Conservation (phyloP, 2,888 invertebrate genomes). For the Luperina testacea region DNA sequence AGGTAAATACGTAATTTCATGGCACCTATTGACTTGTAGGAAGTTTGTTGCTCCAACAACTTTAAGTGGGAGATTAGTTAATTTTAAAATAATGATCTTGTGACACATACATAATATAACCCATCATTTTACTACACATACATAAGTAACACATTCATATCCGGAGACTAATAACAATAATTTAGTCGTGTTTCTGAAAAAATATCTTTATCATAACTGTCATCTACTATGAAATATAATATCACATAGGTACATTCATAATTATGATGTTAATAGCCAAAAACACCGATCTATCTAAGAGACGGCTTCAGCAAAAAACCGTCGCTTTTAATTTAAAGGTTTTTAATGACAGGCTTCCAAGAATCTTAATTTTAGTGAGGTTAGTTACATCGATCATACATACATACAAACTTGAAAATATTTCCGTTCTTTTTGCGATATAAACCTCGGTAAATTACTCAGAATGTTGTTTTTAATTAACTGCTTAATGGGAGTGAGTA, state of each 20-base stretch:
- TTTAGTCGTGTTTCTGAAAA: slow-evolving; percentile 25
- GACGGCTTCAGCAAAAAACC: slow-evolving; percentile 15
- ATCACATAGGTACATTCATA: neutral
- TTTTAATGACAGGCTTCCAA: slow-evolving; percentile 46
- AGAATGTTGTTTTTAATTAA: slow-evolving; percentile 37
- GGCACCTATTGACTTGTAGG: slow-evolving; percentile 75
- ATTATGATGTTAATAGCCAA: slow-evolving; percentile 3
- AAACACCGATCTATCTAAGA: slow-evolving; percentile 2
- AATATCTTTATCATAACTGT: slow-evolving; percentile 31
- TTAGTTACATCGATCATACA: slow-evolving; percentile 28
- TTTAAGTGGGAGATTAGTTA: slow-evolving; percentile 84
- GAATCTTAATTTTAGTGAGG: slow-evolving; percentile 27
- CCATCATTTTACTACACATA: slow-evolving; percentile 32
- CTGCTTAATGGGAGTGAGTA: slow-evolving; percentile 17
- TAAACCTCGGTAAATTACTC: slow-evolving; percentile 29
- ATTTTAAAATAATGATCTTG: slow-evolving; percentile 86
- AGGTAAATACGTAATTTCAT: slow-evolving; percentile 75
- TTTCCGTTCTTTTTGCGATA: slow-evolving; percentile 20
- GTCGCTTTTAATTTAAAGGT: slow-evolving; percentile 22
- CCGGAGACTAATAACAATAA: slow-evolving; percentile 39
- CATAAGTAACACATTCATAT: slow-evolving; percentile 19
- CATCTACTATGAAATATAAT: slow-evolving; percentile 24
- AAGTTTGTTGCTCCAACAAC: slow-evolving; percentile 83
- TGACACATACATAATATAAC: slow-evolving; percentile 74
- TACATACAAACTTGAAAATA: slow-evolving; percentile 24